Evolutionary conservation across 2,888 invertebrate species (phyloP), one percentile per base, ranked within the genome.

Genomic region (Hyppa rectilinea): DNA sequence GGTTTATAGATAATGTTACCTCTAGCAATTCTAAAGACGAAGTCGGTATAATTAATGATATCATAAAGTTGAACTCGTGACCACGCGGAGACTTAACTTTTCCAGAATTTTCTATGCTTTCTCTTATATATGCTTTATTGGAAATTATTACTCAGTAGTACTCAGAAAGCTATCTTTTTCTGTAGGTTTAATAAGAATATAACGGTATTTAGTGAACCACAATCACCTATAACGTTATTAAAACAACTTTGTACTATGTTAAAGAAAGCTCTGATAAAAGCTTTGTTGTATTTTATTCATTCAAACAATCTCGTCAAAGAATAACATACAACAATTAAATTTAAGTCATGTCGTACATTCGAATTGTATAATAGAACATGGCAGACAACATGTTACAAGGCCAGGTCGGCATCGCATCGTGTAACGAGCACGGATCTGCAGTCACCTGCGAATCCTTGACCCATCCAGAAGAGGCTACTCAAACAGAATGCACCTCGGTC

Each of bases 401-500:
- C 91, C 94, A 94, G 93, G 93, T 93, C 92, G 88, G 23, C 78
- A 87, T 88, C 89, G 90, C 88, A 84, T 84, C 87, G 89, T 81
- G 68, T 72, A 75, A 62, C 91, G 90, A 90, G 92, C 90, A 89
- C 91, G 92, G 93, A 94, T 94, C 91, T 92, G 92, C 95, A 93
- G 92, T 95, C 94, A 92, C 94, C 92, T 89, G 86, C 84, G 89
- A 88, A 95, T 95, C 95, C 95, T 96, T 95, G 95, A 96, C 95
- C 95, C 95, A 95, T 95, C 95, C 94, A 93, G 95, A 93, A 95
- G 95, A 95, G 94, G 94, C 94, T 95, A 94, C 94, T 94, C 92
- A 87, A 90, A 85, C 92, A 91, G 92, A 94, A 93, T 93, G 93
- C 91, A 92, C 89, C 90, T 87, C 90, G 87, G 92, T 94, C 93